Evolutionary conservation across 2,797 vertebrate genomes (phyloP), one percentile per base, ranked within the genome.

Genomic region (Harpagifer antarcticus): DNA sequence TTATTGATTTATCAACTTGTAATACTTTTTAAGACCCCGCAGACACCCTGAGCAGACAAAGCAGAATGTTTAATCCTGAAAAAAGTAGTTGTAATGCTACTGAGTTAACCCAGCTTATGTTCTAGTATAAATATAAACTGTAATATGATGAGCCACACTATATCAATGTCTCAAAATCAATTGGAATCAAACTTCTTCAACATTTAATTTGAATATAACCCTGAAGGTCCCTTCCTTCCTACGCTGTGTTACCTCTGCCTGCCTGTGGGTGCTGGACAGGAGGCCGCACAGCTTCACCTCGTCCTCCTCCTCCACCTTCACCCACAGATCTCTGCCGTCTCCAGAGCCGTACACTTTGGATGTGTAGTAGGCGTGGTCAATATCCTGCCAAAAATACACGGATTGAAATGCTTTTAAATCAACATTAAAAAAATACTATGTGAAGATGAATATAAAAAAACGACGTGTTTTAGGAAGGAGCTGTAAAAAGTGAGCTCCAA

Each of bases 341-440:
- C 93, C 92, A 0, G 95, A 93, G 2, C 95, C 91, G 33, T 96
- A 96, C 0, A 96, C 96, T 85, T 97, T 97, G 60, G 97, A 98
- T 49, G 94, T 96, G 53, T 99, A 99, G 84, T 99, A 99, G 84
- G 95, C 94, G 78, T 99, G 97, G 92, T 99, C 96, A 66, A 93
- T 94, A 66, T 98, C 95, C 98, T 99, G 70, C 64, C 15, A 85
- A 78, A 61, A 72, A 85, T 0, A 43, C 1, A 43, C 7, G 8
- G 14, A 52, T 47, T 61, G 7, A 64, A 54, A 40, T 33, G 13
- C 8, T 47, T 53, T 19, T 37, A 37, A 37, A 37, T 5, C 20
- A 31, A 3, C 23, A 8, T 33, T 2, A 19, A 2, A 5, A 13
- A 45, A 14, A 50, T 5, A 61, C 14, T 40, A 48, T 3, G 42